Conservation (phyloP, 2,113 vertebrate genomes). For the Rafetus swinhoei region DNA sequence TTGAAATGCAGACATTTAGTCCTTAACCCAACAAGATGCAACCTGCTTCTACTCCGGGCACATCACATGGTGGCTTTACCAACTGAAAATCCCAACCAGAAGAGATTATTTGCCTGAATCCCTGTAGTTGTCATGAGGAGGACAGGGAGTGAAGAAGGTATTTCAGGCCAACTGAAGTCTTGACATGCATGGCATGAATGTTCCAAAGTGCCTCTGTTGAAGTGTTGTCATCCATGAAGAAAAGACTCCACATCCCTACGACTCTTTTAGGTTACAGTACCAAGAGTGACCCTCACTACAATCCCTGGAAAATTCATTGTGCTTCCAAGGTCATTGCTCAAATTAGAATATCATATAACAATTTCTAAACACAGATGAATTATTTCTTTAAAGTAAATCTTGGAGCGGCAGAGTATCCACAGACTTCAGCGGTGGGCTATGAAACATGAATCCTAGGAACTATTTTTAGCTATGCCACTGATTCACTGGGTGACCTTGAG, state of each 20-base stretch:
- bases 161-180: neutral
- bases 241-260: neutral
- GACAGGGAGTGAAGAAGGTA: neutral
- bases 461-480: neutral
- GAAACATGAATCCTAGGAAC: neutral
- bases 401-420: neutral
- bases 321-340: slow-evolving; percentile 40
- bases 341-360: neutral
- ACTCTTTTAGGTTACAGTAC: neutral
- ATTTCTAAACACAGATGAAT: neutral
- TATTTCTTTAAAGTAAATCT: neutral
- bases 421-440: rapidly evolving
- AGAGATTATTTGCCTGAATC: neutral
- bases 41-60: neutral
- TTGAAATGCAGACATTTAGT: neutral
- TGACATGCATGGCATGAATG: neutral
- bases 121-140: neutral
- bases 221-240: neutral
- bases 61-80: neutral
- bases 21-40: neutral
- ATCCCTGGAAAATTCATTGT: slow-evolving; percentile 55
- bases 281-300: neutral
- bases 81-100: neutral
- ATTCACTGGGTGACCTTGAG: neutral
- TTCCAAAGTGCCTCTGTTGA: neutral